Percentiles rank a stretch among this genome's conserved stretches.
Conservation (phyloP, 2,888 invertebrate genomes). For the Fragum sueziense region DNA sequence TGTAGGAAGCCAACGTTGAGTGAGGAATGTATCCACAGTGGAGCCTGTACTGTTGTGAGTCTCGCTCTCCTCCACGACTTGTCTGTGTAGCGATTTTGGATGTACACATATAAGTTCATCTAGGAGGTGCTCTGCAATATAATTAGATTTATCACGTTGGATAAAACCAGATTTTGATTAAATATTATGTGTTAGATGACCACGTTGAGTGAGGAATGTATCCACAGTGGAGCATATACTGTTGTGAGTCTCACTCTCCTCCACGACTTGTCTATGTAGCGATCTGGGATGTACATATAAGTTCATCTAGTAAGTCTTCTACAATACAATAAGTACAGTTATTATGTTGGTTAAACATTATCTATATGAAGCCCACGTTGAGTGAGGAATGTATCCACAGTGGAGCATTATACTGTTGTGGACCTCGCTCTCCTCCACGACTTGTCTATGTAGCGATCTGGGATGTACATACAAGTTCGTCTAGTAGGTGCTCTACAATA, state of each 20-base stretch:
- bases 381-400: constrained; percentile 66
- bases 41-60: constrained; percentile 66
- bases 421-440: constrained; percentile 46
- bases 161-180: too few species aligned
- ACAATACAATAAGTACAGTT: too few species aligned
- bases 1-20: constrained; percentile 56
- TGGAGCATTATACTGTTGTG: constrained; percentile 68
- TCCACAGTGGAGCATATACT: constrained; percentile 69
- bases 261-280: constrained; percentile 20
- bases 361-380: too few species aligned
- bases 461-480: constrained; percentile 47
- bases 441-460: constrained; percentile 20
- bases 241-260: constrained; percentile 57
- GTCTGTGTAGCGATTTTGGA: constrained; percentile 33
- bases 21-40: constrained; percentile 66
- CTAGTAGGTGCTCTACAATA: not conserved
- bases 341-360: too few species aligned
- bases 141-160: too few species aligned
- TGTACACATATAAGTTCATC: constrained; percentile 37
- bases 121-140: not conserved
- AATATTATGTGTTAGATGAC: constrained; percentile 23
- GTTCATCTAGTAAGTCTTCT: not conserved
- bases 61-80: constrained; percentile 45
- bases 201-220: constrained; percentile 66
- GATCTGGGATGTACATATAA: constrained; percentile 52